Base-by-base conservation (phyloP, 2,888 invertebrate genomes). In the Rotaria sp. region DNA sequence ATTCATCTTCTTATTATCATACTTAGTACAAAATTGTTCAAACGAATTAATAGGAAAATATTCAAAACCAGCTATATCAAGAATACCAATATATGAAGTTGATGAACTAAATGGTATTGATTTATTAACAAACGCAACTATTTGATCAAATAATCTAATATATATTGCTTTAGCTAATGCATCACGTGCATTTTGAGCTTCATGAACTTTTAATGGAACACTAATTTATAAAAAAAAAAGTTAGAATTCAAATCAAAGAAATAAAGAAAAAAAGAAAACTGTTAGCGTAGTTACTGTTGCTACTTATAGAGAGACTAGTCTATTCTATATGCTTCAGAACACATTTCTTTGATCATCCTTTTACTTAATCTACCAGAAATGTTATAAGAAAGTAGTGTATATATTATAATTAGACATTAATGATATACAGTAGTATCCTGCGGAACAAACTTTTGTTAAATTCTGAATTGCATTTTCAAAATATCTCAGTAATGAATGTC, bases 21-120 rank as follows among this genome's bases (percentile, higher is more conserved):
- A 87, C 87, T 59, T 59, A 2, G 99, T 99, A 92, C 97, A 98
- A 92, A 99, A 98, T 92, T 95, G 95, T 88, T 91, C 90, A 90
- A 95, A 95, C 89, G 94, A 94, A 91, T 95, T 95, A 13, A 94
- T 93, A 85, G 94, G 94, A 91, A 95, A 95, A 90, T 94, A 95
- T 90, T 95, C 95, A 91, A 99, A 98, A 2, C 98, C 98, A 88
- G 98, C 98, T 89, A 99, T 99, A 92, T 98, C 98, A 87, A 98
- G 92, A 0, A 99, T 96, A 38, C 97, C 98, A 90, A 99, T 97
- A 91, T 96, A 99, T 90, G 95, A 95, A 87, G 94, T 94, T 2
- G 96, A 96, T 0, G 94, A 94, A 89, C 94, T 94, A 92, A 96
- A 97, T n/a, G 98, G 98, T 88, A 98, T 97, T 90, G 95, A 95